Evolutionary conservation across 1,140 invertebrate species (phyloP), one percentile per base, ranked within the genome.

Genomic region (Leptopilina boulardi): DNA sequence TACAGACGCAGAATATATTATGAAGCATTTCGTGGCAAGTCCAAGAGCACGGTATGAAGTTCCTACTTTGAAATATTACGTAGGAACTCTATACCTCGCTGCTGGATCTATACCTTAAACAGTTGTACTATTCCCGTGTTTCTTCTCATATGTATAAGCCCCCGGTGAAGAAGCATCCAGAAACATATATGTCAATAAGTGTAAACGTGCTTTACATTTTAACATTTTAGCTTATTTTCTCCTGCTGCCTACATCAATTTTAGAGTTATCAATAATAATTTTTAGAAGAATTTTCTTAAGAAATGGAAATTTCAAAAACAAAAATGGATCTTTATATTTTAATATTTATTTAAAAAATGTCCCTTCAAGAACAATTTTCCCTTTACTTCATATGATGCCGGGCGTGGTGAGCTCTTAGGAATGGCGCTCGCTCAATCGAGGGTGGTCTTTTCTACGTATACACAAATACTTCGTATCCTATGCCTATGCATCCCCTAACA

Each of bases 41-140:
- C 90, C 90, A 91, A 91, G 89, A 91, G 89, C 90, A 91, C 90
- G 90, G 90, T 91, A 91, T 91, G 89, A 91, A 91, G 88, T 90
- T 91, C 89, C 89, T 91, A 91, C 89, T 90, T 89, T 87, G 87
- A 84, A 90, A 88, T 87, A 84, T 87, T 89, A 91, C 89, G 89
- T 91, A 91, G 89, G 89, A 91, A 90, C 89, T 90, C 89, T 89
- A 91, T 90, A 91, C 89, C 89, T 90, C 89, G 89, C 89, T 91
- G 87, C 89, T 91, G 89, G 88, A 91, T 90, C 89, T 91, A 86
- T 91, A 90, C 89, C 89, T 89, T 90, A 89, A 87, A 85, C 79
- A 80, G 71, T 76, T 56, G 77, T 77, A 79, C 59, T 78, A 80
- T 80, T 72, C 23, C 73, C 66, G 78, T 77, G 3, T n/a, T 47